Evolutionary conservation across 1,140 invertebrate genomes (phyloP).

Genomic region (Triops longicaudatus): DNA sequence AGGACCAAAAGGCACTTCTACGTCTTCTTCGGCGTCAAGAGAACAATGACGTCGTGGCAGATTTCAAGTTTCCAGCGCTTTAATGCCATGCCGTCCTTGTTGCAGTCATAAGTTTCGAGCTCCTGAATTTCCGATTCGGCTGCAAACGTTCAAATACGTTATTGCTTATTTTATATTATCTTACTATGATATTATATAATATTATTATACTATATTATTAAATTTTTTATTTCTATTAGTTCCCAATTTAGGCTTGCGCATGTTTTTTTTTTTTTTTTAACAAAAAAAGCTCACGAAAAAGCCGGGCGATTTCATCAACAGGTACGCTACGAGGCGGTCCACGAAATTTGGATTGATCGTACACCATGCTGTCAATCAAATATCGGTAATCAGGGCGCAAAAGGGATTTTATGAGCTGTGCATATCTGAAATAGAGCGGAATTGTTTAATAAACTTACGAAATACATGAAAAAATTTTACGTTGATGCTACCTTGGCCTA

Average conservation of each 20-base stretch:
- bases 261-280: background rate
- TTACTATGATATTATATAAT: too few relatives aligned
- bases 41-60: background rate
- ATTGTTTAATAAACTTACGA: background rate
- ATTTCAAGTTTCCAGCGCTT: background rate
- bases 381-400: conserved; percentile 29
- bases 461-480: conserved; percentile 1
- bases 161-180: too few relatives aligned
- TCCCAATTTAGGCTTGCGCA: too few relatives aligned
- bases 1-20: background rate
- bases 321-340: conserved; percentile 29
- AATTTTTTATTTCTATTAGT: too few relatives aligned
- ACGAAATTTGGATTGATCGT: conserved; percentile 30
- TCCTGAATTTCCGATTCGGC: background rate
- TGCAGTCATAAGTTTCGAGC: background rate
- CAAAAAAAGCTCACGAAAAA: conserved; percentile 21
- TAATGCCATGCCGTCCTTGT: background rate
- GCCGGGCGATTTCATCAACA: conserved; percentile 19
- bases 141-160: background rate
- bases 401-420: conserved; percentile 21
- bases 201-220: too few relatives aligned
- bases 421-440: conserved; percentile 14
- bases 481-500: conserved; percentile 23
- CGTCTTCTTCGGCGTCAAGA: background rate
- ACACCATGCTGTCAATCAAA: conserved; percentile 30